Evolutionary conservation across 2,888 invertebrate species (phyloP).

Genomic region (Neria commutata): DNA sequence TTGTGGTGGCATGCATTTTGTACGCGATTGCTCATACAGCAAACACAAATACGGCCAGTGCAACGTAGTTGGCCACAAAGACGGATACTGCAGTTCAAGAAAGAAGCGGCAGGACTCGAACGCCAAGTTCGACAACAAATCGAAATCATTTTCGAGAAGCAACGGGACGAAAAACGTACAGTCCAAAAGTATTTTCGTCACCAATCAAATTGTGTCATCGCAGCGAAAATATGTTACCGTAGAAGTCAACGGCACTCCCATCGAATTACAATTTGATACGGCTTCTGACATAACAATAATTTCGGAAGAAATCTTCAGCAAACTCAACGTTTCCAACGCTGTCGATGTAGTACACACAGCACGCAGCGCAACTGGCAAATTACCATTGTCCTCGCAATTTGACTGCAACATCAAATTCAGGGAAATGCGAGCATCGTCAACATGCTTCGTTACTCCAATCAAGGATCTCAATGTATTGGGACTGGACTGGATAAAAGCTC

Average conservation of each 20-base stretch:
- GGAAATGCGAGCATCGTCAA: neutral
- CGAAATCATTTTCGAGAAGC: neutral
- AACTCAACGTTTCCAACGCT: neutral
- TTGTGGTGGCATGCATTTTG: constrained; percentile 29
- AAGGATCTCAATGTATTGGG: constrained; percentile 8
- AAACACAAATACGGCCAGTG: constrained; percentile 25
- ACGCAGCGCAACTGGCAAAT: constrained; percentile 20
- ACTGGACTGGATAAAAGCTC: constrained; percentile 10
- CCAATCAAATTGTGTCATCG: constrained; percentile 14
- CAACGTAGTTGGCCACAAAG: constrained; percentile 22
- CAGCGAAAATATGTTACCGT: constrained; percentile 29
- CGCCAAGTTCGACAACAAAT: constrained; percentile 1
- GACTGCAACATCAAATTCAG: constrained; percentile 11
- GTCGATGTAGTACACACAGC: constrained; percentile 15
- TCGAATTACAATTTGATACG: constrained; percentile 24
- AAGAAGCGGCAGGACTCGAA: neutral
- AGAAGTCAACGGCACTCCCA: constrained; percentile 23
- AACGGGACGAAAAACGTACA: too few relatives aligned
- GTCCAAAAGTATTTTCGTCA: constrained; percentile 18
- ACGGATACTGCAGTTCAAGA: constrained; percentile 25
- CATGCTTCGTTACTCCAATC: constrained; percentile 13
- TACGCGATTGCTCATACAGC: constrained; percentile 24
- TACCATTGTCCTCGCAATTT: constrained; percentile 22
- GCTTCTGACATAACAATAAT: constrained; percentile 27
- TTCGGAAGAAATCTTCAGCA: constrained; percentile 18